phyloP scores from a whole-genome alignment of 2,797 vertebrate species.

The Mallotus villosus region DNA sequence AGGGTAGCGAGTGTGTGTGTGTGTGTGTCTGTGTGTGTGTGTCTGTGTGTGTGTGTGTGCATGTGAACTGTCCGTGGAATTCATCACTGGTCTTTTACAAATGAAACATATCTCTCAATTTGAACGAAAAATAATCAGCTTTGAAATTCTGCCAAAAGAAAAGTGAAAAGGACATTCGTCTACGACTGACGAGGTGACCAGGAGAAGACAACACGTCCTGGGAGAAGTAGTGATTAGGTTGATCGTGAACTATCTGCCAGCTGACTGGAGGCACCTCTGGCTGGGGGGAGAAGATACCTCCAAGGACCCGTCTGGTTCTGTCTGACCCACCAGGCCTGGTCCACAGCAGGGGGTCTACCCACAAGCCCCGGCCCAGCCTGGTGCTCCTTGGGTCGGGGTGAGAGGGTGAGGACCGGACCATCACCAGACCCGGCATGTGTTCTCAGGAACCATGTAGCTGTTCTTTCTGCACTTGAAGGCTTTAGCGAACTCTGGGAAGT shows the following conservation, averaged over 20 bases:
- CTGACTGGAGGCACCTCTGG: conserved; percentile 47
- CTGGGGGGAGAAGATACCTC: conserved; percentile 41
- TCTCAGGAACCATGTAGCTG: conserved; percentile 84
- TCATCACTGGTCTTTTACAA: conserved; percentile 20
- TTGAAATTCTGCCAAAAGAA: conserved; percentile 16
- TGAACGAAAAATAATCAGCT: not conserved
- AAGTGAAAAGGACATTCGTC: conserved; percentile 6
- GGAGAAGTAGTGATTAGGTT: conserved; percentile 51
- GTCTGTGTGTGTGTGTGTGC: conserved; percentile 32
- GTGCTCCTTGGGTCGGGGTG: conserved; percentile 52
- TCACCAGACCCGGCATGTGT: conserved; percentile 92
- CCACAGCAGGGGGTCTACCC: conserved; percentile 59
- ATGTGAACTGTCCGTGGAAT: conserved; percentile 32
- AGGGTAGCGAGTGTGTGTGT: conserved; percentile 22
- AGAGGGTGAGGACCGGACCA: conserved; percentile 31
- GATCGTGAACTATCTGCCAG: conserved; percentile 58
- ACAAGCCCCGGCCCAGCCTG: conserved; percentile 42
- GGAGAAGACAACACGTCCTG: conserved; percentile 36
- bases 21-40: conserved; percentile 47
- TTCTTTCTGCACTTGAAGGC: conserved; percentile 83
- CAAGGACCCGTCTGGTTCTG: conserved; percentile 53
- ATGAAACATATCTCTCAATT: not conserved
- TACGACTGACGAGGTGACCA: conserved; percentile 21
- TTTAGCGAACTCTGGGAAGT: conserved; percentile 91
- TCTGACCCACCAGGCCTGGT: conserved; percentile 56